Evolutionary conservation across 2,888 invertebrate genomes (phyloP).

Genomic region (Iphiclides podalirius): DNA sequence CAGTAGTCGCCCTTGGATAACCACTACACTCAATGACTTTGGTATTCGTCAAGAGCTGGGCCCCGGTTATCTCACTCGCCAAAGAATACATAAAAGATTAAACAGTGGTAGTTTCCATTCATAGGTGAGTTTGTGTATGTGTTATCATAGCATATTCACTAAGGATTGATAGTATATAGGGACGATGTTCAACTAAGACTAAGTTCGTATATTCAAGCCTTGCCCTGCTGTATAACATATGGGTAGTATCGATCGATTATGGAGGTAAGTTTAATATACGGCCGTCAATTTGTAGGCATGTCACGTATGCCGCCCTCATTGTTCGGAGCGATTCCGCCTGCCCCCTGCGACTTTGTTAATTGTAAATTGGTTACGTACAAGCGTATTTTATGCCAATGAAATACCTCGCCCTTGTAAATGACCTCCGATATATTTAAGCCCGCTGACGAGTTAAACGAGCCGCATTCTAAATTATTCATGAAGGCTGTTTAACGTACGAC

Average conservation of each 20-base stretch:
- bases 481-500: background rate
- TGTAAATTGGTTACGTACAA: conserved; percentile 15
- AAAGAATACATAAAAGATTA: too few relatives aligned
- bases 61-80: too few relatives aligned
- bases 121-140: too few relatives aligned
- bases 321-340: conserved; percentile 13
- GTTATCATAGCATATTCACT: too few relatives aligned
- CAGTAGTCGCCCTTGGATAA: too few relatives aligned
- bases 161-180: too few relatives aligned
- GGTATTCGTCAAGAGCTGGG: too few relatives aligned
- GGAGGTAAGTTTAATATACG: conserved; percentile 3
- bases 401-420: conserved; percentile 5
- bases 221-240: too few relatives aligned
- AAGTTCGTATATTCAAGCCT: too few relatives aligned
- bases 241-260: background rate
- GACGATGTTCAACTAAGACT: too few relatives aligned
- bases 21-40: too few relatives aligned
- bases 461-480: background rate
- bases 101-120: too few relatives aligned
- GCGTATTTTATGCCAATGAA: conserved; percentile 14
- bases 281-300: conserved; percentile 3
- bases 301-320: conserved; percentile 18
- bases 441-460: conserved; percentile 3
- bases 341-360: conserved; percentile 8
- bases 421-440: conserved; percentile 5